Evolutionary conservation across 1,140 invertebrate species (phyloP), one percentile per base, ranked within the genome.

Genomic region (Leucophenga varia): DNA sequence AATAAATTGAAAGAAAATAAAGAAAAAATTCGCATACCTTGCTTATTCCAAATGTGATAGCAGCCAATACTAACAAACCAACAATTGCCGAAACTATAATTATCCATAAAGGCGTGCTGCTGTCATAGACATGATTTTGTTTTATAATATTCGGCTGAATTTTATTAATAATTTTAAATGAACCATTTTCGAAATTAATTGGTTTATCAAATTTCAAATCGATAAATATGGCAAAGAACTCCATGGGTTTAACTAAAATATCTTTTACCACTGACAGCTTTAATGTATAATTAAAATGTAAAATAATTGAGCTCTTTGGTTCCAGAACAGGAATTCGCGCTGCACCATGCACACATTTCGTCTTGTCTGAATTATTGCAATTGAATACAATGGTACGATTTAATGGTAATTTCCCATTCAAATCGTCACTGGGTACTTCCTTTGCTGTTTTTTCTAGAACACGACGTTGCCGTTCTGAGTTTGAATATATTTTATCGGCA

Each of bases 381-480:
- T 46, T 36, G 13, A 52, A 46, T 4, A 34, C 30, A 30, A 52
- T 42, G 19, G 49, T 46, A 19, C 49, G 30, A 37, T 52, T 52
- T 22, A 12, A 4, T 19, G 49, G 49, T 19, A 52, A 30, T 31
- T 7, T 42, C 8, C 19, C 25, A 13, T 18, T 13, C 8, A 43
- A 17, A 12, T n/a, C n/a, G n/a, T n/a, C n/a, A n/a, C n/a, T n/a
- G n/a, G n/a, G n/a, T n/a, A n/a, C n/a, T n/a, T n/a, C n/a, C n/a
- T n/a, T n/a, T n/a, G n/a, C n/a, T n/a, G n/a, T n/a, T n/a, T n/a
- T n/a, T n/a, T n/a, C n/a, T n/a, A n/a, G n/a, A n/a, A n/a, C n/a
- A n/a, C n/a, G n/a, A n/a, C n/a, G n/a, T n/a, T n/a, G n/a, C n/a
- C n/a, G n/a, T n/a, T n/a, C n/a, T n/a, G n/a, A n/a, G n/a, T n/a